Evolutionary conservation across 1,140 invertebrate genomes (phyloP).

Genomic region (Neodiprion fabricii): DNA sequence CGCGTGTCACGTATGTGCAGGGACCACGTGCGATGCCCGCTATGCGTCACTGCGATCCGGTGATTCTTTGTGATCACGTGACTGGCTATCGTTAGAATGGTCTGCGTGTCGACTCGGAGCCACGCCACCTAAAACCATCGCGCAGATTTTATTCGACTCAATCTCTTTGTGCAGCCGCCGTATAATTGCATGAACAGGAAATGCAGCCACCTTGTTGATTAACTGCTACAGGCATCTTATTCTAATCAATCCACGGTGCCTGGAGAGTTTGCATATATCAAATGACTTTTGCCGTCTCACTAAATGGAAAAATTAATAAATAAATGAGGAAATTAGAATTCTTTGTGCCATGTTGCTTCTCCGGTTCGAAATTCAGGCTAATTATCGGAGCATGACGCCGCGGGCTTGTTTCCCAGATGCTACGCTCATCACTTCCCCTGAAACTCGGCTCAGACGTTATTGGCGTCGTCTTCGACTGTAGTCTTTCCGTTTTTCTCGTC

Average conservation of each 20-base stretch:
- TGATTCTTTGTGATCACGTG: constrained; percentile 67
- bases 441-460: too few relatives aligned
- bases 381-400: too few relatives aligned
- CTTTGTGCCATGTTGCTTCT: too few relatives aligned
- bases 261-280: too few relatives aligned
- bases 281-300: too few relatives aligned
- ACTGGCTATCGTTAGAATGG: constrained; percentile 66
- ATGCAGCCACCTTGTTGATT: neutral
- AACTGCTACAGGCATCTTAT: neutral
- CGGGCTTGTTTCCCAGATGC: too few relatives aligned
- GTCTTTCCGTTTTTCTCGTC: too few relatives aligned
- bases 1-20: constrained; percentile 62
- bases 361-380: too few relatives aligned
- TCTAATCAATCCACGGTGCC: neutral
- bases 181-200: constrained; percentile 8
- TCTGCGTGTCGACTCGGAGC: constrained; percentile 69
- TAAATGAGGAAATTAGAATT: too few relatives aligned
- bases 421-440: too few relatives aligned
- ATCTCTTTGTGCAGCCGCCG: constrained; percentile 1
- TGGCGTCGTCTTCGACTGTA: too few relatives aligned
- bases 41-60: constrained; percentile 65
- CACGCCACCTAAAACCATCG: constrained; percentile 64
- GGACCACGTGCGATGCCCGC: constrained; percentile 64
- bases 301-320: too few relatives aligned
- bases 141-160: neutral